These are phyloP conservation scores for Heterodera filipjevi DNA, from an alignment of 2,888 invertebrate genomes.

Conservation along the genomic window DNA sequence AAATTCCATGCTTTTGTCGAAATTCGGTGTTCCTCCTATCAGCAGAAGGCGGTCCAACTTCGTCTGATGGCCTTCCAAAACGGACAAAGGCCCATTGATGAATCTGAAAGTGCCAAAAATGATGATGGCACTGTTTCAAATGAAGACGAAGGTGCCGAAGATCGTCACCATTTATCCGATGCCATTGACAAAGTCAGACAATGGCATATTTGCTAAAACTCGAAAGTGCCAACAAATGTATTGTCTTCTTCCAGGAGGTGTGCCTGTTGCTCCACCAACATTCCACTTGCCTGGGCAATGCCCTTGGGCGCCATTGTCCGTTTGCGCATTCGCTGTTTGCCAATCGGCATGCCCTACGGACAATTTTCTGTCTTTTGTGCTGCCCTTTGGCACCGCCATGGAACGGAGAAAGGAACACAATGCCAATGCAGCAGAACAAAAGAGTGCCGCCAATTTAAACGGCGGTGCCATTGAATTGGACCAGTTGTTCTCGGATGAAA, in stretches of 20 bases:
- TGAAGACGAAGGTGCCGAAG: not conserved
- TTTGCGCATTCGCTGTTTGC: conserved; percentile 35
- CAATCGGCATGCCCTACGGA: conserved; percentile 47
- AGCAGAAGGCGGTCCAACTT: conserved; percentile 43
- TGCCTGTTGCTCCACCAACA: conserved; percentile 48
- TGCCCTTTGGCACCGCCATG: conserved; percentile 26
- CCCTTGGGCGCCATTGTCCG: conserved; percentile 44
- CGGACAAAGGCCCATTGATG: not conserved
- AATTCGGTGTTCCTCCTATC: conserved; percentile 46
- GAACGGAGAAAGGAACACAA: not conserved
- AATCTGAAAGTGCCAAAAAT: not conserved
- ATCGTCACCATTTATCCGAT: not conserved
- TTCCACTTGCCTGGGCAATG: conserved; percentile 41
- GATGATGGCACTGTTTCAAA: conserved; percentile 5
- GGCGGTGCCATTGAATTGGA: conserved; percentile 34
- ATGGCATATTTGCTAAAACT: not conserved
- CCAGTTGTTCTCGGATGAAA: conserved; percentile 40
- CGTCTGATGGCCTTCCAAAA: conserved; percentile 23
- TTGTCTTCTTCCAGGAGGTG: conserved; percentile 15
- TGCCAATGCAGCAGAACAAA: not conserved
- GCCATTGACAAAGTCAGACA: conserved; percentile 14
- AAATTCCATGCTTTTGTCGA: conserved; percentile 48
- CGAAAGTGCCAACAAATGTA: not conserved
- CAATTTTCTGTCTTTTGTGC: conserved; percentile 48
- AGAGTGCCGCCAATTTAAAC: not conserved